Conservation (phyloP, 2,113 vertebrate genomes). For the Coregonus clupeaformis region DNA sequence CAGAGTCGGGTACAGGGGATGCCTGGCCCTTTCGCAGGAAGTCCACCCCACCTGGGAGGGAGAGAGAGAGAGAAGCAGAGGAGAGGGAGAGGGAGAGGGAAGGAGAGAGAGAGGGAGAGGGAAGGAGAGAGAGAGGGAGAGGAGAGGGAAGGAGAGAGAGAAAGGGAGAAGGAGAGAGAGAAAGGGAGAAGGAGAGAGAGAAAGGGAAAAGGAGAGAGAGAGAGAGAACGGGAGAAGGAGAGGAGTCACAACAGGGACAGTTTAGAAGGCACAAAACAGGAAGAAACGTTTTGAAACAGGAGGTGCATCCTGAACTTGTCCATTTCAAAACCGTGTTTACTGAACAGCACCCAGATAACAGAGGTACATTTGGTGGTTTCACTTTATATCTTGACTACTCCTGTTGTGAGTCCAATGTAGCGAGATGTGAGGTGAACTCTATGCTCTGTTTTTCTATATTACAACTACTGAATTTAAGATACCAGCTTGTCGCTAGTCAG, state of each 20-base stretch:
- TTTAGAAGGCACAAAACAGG: not conserved
- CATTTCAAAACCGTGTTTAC: too few species aligned
- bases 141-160: not conserved
- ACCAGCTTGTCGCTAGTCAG: not conserved
- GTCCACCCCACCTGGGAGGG: slow-evolving; percentile 81
- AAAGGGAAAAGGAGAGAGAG: too few species aligned
- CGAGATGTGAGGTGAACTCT: too few species aligned
- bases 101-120: not conserved
- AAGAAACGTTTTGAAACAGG: not conserved
- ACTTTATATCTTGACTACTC: too few species aligned
- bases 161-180: not conserved
- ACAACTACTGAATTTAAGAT: not conserved
- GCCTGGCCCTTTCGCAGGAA: slow-evolving; percentile 91
- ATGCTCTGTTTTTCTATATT: too few species aligned
- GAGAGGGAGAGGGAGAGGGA: slow-evolving; percentile 5
- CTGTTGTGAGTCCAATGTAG: too few species aligned
- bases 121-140: not conserved
- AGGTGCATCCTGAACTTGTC: too few species aligned
- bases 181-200: too few species aligned
- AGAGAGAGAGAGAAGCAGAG: slow-evolving; percentile 2
- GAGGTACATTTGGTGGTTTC: too few species aligned
- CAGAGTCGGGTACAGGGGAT: slow-evolving; percentile 90
- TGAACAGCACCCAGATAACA: too few species aligned
- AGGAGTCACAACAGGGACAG: too few species aligned
- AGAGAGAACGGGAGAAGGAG: too few species aligned